Evolutionary conservation across 1,140 invertebrate genomes (phyloP).

Genomic region (Maniola jurtina): DNA sequence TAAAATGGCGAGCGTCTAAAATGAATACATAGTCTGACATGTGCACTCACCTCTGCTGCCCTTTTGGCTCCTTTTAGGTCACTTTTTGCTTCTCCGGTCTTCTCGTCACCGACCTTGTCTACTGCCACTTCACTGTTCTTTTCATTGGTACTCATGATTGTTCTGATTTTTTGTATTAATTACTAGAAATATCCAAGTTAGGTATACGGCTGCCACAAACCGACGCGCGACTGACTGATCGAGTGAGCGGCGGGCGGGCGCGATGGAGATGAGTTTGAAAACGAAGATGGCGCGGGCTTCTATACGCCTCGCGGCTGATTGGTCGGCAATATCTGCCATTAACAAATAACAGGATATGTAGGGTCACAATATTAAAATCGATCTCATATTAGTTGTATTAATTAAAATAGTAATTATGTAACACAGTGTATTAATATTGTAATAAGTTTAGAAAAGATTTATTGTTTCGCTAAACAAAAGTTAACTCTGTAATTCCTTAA

Average conservation of each 20-base stretch:
- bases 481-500: not conserved
- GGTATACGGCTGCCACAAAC: slow-evolving; percentile 77
- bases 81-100: slow-evolving; percentile 85
- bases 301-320: slow-evolving; percentile 80
- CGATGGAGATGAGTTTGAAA: slow-evolving; percentile 85
- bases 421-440: not conserved
- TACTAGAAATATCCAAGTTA: slow-evolving; percentile 71
- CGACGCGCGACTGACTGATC: slow-evolving; percentile 82
- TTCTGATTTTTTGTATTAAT: slow-evolving; percentile 78
- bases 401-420: not conserved
- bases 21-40: slow-evolving; percentile 73
- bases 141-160: slow-evolving; percentile 90
- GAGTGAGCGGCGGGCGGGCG: slow-evolving; percentile 65
- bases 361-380: slow-evolving; percentile 22
- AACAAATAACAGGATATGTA: slow-evolving; percentile 57
- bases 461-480: not conserved
- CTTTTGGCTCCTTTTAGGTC: slow-evolving; percentile 92
- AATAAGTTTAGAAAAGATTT: not conserved
- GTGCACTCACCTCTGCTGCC: slow-evolving; percentile 89
- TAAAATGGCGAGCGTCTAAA: slow-evolving; percentile 78
- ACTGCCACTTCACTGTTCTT: slow-evolving; percentile 90
- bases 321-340: slow-evolving; percentile 71
- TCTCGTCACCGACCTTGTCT: slow-evolving; percentile 89
- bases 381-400: not conserved
- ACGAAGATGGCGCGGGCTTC: slow-evolving; percentile 89